phyloP scores from a whole-genome alignment of 2,888 invertebrate genomes.

The Torymus tubicola region DNA sequence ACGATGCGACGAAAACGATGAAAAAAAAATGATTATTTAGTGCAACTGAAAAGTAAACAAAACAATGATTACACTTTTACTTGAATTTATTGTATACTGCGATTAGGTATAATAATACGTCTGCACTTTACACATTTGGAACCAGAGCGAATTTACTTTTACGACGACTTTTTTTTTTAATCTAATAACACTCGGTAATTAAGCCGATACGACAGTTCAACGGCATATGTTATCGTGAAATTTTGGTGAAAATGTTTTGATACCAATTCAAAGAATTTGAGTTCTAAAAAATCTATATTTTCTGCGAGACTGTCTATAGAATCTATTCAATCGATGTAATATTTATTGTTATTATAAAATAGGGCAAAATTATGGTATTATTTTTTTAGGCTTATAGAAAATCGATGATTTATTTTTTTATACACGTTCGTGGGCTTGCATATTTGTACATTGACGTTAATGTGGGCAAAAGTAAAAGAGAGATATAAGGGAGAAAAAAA shows the following conservation, averaged over 20 bases:
- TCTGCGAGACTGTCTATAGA: neutral
- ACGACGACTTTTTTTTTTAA: too few species aligned
- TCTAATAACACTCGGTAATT: neutral
- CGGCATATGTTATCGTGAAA: neutral
- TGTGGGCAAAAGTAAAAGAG: too few species aligned
- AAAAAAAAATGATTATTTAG: slow-evolving; percentile 22
- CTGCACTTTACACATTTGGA: slow-evolving; percentile 45
- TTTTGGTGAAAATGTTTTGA: slow-evolving; percentile 24
- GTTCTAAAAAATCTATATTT: slow-evolving; percentile 18
- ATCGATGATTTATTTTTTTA: too few species aligned
- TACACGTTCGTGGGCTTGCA: too few species aligned
- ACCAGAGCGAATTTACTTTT: neutral
- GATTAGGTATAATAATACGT: slow-evolving; percentile 54
- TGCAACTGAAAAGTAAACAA: slow-evolving; percentile 12
- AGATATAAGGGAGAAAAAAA: too few species aligned
- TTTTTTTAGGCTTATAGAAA: too few species aligned
- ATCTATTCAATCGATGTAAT: too few species aligned
- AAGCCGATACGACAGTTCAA: neutral
- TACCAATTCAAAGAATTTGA: slow-evolving; percentile 49
- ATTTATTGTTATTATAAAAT: too few species aligned
- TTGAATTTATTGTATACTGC: slow-evolving; percentile 57
- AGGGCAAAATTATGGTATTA: too few species aligned
- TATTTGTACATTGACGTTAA: too few species aligned
- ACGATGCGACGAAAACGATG: neutral
- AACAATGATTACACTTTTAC: slow-evolving; percentile 61